Evolutionary conservation across 1,140 invertebrate genomes (phyloP).

Genomic region (Anoplophora glabripennis): DNA sequence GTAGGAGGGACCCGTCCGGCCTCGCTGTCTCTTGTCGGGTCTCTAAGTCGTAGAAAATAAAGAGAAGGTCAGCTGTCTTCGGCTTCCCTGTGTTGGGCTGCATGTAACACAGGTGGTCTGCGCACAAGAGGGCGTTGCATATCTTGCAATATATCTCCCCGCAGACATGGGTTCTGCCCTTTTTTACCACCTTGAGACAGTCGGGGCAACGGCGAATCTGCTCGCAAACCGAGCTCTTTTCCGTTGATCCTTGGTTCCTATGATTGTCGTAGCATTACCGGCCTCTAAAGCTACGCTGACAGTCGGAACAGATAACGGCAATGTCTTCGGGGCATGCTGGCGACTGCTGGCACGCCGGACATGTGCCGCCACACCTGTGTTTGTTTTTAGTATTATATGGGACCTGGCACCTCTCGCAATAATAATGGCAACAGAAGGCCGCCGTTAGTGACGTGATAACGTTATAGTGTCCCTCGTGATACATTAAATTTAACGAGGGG

Average conservation of each 20-base stretch:
- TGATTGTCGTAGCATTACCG: not conserved
- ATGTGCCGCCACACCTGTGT: not conserved
- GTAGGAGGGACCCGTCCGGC: constrained; percentile 1
- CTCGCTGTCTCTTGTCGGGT: constrained; percentile 17
- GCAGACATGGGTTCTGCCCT: constrained; percentile 9
- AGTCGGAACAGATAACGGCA: not conserved
- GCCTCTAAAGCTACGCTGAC: not conserved
- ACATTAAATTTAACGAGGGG: not conserved
- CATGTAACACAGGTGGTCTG: constrained; percentile 21
- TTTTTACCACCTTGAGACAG: constrained; percentile 1
- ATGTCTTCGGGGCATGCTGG: not conserved
- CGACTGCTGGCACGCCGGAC: not conserved
- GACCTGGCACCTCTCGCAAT: not conserved
- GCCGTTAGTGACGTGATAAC: constrained; percentile 3
- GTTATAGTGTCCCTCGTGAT: constrained; percentile 2
- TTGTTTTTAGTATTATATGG: constrained; percentile 1
- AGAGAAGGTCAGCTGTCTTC: constrained; percentile 15
- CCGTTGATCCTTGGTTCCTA: no score
- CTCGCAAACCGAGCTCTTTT: not conserved
- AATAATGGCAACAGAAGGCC: not conserved
- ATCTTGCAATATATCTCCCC: constrained; percentile 15
- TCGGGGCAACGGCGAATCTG: not conserved
- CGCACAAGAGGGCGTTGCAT: constrained; percentile 3
- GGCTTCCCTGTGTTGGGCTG: constrained; percentile 4
- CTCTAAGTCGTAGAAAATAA: constrained; percentile 25